Conservation (phyloP, 2,113 vertebrate species). For the Mustela nigripes region DNA sequence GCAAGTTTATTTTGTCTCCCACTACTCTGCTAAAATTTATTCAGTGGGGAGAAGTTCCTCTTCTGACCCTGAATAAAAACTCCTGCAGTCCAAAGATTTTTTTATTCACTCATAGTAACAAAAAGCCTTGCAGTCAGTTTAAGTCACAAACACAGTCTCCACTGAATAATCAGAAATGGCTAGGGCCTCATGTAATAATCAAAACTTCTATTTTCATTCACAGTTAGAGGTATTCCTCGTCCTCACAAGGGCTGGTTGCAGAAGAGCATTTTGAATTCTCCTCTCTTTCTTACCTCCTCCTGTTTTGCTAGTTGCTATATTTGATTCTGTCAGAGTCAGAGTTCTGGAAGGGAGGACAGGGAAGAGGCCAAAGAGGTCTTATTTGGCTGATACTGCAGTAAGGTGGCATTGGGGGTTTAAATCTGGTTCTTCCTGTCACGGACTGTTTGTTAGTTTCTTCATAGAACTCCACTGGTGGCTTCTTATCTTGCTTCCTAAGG, state of each 20-base stretch:
- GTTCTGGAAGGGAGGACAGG: neutral
- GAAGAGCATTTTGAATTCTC: neutral
- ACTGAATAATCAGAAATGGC: neutral
- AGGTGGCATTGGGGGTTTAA: neutral
- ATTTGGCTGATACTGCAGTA: neutral
- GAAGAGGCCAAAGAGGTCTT: neutral
- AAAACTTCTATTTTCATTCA: neutral
- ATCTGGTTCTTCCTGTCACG: neutral
- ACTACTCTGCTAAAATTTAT: slow-evolving; percentile 64
- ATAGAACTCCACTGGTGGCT: neutral
- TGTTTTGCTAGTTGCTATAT: neutral
- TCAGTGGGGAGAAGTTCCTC: slow-evolving; percentile 47
- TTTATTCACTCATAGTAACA: slow-evolving; percentile 33
- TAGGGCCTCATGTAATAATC: neutral
- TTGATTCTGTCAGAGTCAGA: neutral
- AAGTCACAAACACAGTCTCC: neutral
- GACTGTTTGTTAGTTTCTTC: neutral
- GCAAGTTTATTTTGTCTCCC: slow-evolving; percentile 60
- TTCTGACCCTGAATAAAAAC: slow-evolving; percentile 21
- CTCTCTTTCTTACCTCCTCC: neutral
- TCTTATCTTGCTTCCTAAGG: neutral
- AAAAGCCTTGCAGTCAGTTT: slow-evolving; percentile 33
- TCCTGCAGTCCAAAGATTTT: neutral
- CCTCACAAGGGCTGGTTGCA: neutral
- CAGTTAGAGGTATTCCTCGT: neutral